Evolutionary conservation across 1,140 invertebrate genomes (phyloP).

Genomic region (Orius insidiosus): DNA sequence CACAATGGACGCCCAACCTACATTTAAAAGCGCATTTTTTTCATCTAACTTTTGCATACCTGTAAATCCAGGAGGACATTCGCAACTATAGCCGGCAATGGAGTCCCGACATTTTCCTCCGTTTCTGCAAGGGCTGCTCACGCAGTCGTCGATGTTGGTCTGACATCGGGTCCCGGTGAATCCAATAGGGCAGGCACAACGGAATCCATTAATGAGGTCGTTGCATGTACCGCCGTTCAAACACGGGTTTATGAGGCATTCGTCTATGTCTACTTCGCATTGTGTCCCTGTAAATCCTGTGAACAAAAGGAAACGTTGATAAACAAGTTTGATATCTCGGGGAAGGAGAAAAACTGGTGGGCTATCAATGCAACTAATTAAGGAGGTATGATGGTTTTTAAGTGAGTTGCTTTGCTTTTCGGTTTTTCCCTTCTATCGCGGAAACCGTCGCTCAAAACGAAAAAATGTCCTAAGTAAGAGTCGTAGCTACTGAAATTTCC

Average conservation of each 20-base stretch:
- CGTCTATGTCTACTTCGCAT: slow-evolving; percentile 82
- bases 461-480: no score
- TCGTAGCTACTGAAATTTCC: no score
- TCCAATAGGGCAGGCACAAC: slow-evolving; percentile 67
- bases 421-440: no score
- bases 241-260: slow-evolving; percentile 75
- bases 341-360: no score
- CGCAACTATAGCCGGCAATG: slow-evolving; percentile 68
- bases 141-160: slow-evolving; percentile 80
- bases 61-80: slow-evolving; percentile 72
- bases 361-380: no score
- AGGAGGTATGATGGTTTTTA: no score
- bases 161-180: slow-evolving; percentile 74
- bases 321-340: no score
- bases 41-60: slow-evolving; percentile 30
- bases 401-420: no score
- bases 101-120: slow-evolving; percentile 73
- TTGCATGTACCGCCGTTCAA: slow-evolving; percentile 70
- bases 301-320: no score
- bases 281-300: slow-evolving; percentile 78
- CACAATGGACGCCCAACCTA: no score
- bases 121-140: slow-evolving; percentile 66
- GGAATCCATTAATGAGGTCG: slow-evolving; percentile 72
- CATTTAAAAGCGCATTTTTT: slow-evolving; percentile 9
- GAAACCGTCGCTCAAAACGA: no score